Evolutionary conservation across 2,888 invertebrate species (phyloP).

Genomic region (Gasteruption jaculator): DNA sequence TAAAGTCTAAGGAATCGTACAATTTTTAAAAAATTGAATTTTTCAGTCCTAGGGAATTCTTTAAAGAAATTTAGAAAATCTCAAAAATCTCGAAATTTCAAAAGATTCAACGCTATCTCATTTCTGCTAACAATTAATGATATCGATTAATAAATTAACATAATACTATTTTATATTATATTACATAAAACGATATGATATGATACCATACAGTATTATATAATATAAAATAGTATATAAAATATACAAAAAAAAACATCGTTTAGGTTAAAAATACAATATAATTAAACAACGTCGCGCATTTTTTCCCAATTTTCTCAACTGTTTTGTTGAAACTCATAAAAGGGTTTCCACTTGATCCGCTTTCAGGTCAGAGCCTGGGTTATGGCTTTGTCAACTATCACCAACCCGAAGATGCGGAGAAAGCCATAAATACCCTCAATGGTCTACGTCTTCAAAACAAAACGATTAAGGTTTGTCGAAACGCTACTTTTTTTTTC

Average conservation of each 20-base stretch:
- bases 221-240: too few relatives aligned
- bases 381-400: conserved; percentile 99
- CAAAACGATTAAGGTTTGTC: conserved; percentile 97
- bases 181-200: background rate
- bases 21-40: too few relatives aligned
- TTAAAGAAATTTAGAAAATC: too few relatives aligned
- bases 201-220: too few relatives aligned
- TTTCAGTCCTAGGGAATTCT: too few relatives aligned
- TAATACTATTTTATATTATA: background rate
- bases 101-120: too few relatives aligned
- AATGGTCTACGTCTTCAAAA: conserved; percentile 98
- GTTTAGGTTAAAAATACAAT: too few relatives aligned
- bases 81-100: too few relatives aligned
- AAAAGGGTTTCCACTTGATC: conserved; percentile 20
- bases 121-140: background rate
- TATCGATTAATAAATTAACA: background rate
- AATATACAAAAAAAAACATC: too few relatives aligned
- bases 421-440: conserved; percentile 96
- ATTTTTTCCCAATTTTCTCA: background rate
- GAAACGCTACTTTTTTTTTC: background rate
- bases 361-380: conserved; percentile 89
- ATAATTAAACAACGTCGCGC: too few relatives aligned
- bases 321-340: conserved; percentile 14
- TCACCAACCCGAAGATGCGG: conserved; percentile 94
- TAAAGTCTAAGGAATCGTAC: too few relatives aligned